Conservation (phyloP, 1,140 invertebrate genomes). For the Ips typographus region DNA sequence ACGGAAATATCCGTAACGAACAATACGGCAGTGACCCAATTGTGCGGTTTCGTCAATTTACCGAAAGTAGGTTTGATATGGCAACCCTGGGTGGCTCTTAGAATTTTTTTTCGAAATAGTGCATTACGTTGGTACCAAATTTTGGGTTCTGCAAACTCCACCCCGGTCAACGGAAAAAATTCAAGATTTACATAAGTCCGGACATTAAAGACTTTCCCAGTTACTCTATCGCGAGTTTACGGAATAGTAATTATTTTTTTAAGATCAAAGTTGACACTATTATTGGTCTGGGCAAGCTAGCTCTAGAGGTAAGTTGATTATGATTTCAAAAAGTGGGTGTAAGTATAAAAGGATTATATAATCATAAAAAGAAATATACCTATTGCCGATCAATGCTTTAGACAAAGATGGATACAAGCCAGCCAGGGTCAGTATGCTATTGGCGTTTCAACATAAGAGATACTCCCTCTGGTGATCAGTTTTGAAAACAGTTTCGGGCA, state of each 20-base stretch:
- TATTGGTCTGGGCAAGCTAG: no score
- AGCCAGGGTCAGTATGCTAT: no score
- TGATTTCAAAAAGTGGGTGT: no score
- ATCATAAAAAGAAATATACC: no score
- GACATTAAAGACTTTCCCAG: constrained; percentile 35
- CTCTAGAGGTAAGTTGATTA: no score
- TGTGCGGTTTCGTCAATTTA: constrained; percentile 42
- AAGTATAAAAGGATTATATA: no score
- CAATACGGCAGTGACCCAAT: constrained; percentile 34
- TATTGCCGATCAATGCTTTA: no score
- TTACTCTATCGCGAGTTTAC: constrained; percentile 17
- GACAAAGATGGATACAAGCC: no score
- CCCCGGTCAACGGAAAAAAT: constrained; percentile 33
- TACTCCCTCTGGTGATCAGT: no score
- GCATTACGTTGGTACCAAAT: constrained; percentile 39
- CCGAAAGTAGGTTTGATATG: constrained; percentile 35
- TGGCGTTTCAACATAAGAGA: no score
- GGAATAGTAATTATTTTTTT: constrained; percentile 25
- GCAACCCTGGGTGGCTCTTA: neutral
- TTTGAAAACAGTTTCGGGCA: no score
- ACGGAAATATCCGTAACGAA: constrained; percentile 38
- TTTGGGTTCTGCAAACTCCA: constrained; percentile 41
- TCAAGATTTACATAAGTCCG: constrained; percentile 36
- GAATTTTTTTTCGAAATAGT: constrained; percentile 24
- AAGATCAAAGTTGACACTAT: no score